Base-by-base conservation (phyloP, 2,113 vertebrate genomes). In the Asarcornis scutulata region DNA sequence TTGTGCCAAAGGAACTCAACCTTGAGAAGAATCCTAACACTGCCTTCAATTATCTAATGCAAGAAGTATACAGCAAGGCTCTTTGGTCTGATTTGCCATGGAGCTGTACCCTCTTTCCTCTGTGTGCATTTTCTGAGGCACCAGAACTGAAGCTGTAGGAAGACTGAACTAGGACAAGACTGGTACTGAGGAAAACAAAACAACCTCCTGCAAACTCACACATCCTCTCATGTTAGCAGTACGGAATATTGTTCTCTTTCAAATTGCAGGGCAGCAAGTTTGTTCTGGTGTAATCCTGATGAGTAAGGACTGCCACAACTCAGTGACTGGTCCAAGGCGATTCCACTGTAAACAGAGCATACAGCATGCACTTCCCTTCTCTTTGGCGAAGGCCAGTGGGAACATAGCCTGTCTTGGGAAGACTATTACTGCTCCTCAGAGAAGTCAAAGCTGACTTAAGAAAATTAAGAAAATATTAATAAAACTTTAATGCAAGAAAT, bases 221-320 rank as follows among this genome's bases (percentile, higher is more conserved):
- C 26, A 7, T 5, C 26, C 58, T 42, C 66, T 36, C 10, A 1
- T 2, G 1, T 7, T 31, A 34, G 38, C 68, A 55, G 2, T 2
- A 36, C 1, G 14, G 27, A 18, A 60, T 17, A 34, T 7, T 3
- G 10, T 4, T 55, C 73, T 67, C 38, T 68, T 62, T 29, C 9
- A 2, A 74, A 48, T 2, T 11, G 29, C 55, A 18, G 32, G 60
- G 22, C 50, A 36, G 11, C 13, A 55, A 17, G 21, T 13, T 27
- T 48, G 20, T 46, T 50, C 38, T 27, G 38, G 25, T 21, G 38
- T 25, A 6, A 27, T 40, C 38, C 11, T 6, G n/a, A 5, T 22
- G 26, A 68, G 31, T 2, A 17, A 11, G 40, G 69, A 36, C 46
- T 22, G 62, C 53, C 13, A 4, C 44, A 7, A 17, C 9, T 3